Conservation (phyloP, 1,140 invertebrate species). For the Formica exsecta region DNA sequence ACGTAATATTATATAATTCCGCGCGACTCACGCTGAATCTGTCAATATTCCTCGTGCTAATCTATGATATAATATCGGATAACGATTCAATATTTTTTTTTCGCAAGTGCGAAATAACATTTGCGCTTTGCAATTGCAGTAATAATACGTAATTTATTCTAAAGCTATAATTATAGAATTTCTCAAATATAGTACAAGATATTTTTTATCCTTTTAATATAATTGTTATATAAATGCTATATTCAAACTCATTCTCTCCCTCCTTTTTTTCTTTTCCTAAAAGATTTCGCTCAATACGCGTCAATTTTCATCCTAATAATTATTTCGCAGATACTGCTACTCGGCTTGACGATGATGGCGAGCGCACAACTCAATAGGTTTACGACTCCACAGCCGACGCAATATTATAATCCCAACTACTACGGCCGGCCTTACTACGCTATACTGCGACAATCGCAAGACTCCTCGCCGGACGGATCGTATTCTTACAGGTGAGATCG, state of each 20-base stretch:
- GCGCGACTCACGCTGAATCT: no score
- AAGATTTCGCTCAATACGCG: not conserved
- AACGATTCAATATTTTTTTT: not conserved
- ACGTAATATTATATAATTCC: slow-evolving; percentile 27
- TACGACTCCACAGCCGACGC: slow-evolving; percentile 45
- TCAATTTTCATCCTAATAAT: not conserved
- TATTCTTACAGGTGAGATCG: slow-evolving; percentile 78
- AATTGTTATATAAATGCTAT: not conserved
- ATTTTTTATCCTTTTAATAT: not conserved
- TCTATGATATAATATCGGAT: not conserved
- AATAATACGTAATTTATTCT: not conserved
- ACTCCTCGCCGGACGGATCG: slow-evolving; percentile 76
- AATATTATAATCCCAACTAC: slow-evolving; percentile 72
- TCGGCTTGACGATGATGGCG: slow-evolving; percentile 58
- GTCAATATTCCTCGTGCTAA: not conserved
- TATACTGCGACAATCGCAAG: slow-evolving; percentile 75
- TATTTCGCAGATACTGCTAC: slow-evolving; percentile 65
- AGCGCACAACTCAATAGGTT: slow-evolving; percentile 68
- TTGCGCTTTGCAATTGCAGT: not conserved
- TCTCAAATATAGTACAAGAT: not conserved
- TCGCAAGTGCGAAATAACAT: not conserved
- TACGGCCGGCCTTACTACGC: slow-evolving; percentile 69
- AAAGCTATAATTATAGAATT: not conserved
- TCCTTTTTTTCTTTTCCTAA: no score
- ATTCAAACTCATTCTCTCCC: not conserved